Evolutionary conservation across 1,140 invertebrate species (phyloP), one percentile per base, ranked within the genome.

Genomic region (Cotesia chilonis): DNA sequence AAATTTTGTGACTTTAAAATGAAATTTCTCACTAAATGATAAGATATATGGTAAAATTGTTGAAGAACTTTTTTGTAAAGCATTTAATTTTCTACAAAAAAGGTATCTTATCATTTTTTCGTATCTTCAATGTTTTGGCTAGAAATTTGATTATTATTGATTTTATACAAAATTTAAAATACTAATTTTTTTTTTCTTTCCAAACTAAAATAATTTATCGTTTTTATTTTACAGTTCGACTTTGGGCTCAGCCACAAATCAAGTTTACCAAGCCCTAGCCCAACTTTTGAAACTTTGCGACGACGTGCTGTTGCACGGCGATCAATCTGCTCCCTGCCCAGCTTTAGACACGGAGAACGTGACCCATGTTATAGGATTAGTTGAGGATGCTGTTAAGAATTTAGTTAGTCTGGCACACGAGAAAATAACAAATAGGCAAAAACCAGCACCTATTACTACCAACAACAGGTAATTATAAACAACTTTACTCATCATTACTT

Each of bases 231-330:
- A 14, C 80, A 92, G 92, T 82, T 89, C 91, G 41, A 86, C 88
- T 3, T 82, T 94, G 76, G 86, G 90, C 71, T 94, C 94, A 35
- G 94, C 94, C 12, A 94, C 94, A 20, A 94, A 93, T 83, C 92
- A 94, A 83, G 92, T 97, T 35, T 96, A 96, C 80, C 92, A 94
- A 77, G 93, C 93, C 69, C 85, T 97, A 55, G 95, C 95, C 9
- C 92, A 93, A 83, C 89, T 98, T 68, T 92, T 98, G 74, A 92
- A 94, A 79, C 90, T 97, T 69, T 96, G 96, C 83, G 96, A 98
- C 85, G 93, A 96, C 83, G 93, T 95, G 54, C 86, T 97, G 75
- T 87, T 96, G 3, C 90, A 92, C 76, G 91, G 91, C 37, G 90
- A 92, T 54, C 90, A 92, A 75, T 90, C 89, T 60, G 85, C 88